Conservation (phyloP, 2,888 invertebrate genomes). For the Balanococcus diminutus region DNA sequence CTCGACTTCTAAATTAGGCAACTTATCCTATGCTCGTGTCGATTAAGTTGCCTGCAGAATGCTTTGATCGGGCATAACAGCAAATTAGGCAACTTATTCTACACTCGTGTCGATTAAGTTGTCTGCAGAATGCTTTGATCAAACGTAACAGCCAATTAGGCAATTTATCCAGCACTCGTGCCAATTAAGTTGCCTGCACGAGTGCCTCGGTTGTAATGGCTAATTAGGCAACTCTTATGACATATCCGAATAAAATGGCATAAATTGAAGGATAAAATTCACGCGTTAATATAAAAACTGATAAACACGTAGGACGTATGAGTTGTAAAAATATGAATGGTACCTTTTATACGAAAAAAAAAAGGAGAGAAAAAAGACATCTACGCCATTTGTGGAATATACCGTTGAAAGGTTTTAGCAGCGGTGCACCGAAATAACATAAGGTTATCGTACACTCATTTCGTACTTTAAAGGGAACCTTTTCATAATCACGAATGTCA, state of each 20-base stretch:
- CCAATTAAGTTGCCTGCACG: not conserved
- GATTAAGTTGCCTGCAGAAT: too few relatives aligned
- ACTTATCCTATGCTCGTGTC: too few relatives aligned
- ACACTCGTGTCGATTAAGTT: too few relatives aligned
- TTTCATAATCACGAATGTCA: conserved; percentile 19
- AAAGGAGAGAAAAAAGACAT: not conserved
- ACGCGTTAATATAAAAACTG: not conserved
- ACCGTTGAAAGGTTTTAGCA: not conserved
- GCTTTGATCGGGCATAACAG: too few relatives aligned
- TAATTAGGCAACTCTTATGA: not conserved
- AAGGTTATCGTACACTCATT: not conserved
- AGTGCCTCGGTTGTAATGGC: not conserved
- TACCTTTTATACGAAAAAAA: not conserved
- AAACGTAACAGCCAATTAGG: not conserved
- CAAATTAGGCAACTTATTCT: too few relatives aligned
- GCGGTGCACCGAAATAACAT: not conserved
- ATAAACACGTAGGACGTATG: not conserved
- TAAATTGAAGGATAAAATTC: not conserved
- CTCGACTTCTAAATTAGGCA: too few relatives aligned
- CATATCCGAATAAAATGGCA: not conserved
- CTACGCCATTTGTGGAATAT: not conserved
- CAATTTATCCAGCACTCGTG: not conserved
- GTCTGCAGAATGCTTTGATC: too few relatives aligned
- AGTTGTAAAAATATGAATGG: not conserved
- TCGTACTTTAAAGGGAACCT: not conserved